Evolutionary conservation across 2,113 vertebrate species (phyloP), one percentile per base, ranked within the genome.

Genomic region (Xyrauchen texanus): DNA sequence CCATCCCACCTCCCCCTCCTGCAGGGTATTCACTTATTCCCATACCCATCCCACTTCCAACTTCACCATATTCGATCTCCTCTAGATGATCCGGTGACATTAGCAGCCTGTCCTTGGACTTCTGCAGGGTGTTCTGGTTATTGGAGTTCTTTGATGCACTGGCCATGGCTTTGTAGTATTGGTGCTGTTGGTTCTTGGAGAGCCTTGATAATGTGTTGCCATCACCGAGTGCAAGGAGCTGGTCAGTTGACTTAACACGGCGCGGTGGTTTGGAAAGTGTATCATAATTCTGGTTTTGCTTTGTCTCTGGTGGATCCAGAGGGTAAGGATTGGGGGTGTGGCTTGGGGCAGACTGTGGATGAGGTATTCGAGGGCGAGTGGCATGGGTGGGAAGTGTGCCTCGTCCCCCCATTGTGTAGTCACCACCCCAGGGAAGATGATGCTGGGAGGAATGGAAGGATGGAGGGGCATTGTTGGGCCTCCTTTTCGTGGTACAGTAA

Each of bases 221-320:
- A 0, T 94, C 92, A 0, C 76, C 90, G 77, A 93, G 91, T 79
- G 93, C 91, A 73, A 94, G 90, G 49, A 94, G 88, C 85, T 96
- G 96, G 83, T 97, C 96, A n/a, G 91, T 93, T 7, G 96, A 94
- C 92, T 96, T 96, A 7, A 96, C 95, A 9, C 95, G 92, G 13
- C 95, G 92, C 0, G 94, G 91, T 34, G 91, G 90, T 80, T 95
- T 92, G 77, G 94, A 94, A 8, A 94, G 88, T 3, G 92, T 94
- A 52, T 94, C 93, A 0, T 93, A 93, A 84, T 93, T 93, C 74
- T 89, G 86, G 84, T 93, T 93, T 86, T 90, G 90, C 72, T 91
- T 91, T 0, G 90, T 85, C 87, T 94, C 92, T 0, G 90, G 89
- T 11, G 91, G 91, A 52, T 93, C 91, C 85, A 94, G 84, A 7